Conservation (phyloP, 2,113 vertebrate species). For the Rhinoptilus africanus region DNA sequence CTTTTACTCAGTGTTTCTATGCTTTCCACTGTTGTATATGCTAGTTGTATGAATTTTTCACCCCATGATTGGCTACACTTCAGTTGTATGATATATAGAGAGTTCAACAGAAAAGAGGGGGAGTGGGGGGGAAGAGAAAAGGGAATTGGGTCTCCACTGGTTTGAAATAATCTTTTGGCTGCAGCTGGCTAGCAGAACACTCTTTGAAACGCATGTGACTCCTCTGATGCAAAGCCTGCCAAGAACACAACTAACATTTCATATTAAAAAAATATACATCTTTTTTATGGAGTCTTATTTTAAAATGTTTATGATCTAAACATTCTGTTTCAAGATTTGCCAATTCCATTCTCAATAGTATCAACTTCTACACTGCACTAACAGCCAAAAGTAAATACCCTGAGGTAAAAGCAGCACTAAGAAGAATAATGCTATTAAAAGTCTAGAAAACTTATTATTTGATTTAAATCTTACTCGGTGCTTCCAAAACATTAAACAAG, state of each 20-base stretch:
- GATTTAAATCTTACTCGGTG: background rate
- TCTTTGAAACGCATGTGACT: constrained; percentile 21
- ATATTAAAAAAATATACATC: constrained; percentile 15
- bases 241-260: constrained; percentile 55
- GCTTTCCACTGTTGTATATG: background rate
- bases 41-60: constrained; percentile 6
- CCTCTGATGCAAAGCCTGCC: constrained; percentile 27
- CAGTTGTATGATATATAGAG: background rate
- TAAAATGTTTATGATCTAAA: constrained; percentile 60
- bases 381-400: constrained; percentile 44
- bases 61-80: background rate
- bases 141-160: background rate
- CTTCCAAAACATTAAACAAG: constrained; percentile 33
- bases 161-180: constrained; percentile 43
- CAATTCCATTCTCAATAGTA: constrained; percentile 22
- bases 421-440: background rate
- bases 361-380: constrained; percentile 14
- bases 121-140: background rate
- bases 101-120: background rate
- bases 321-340: constrained; percentile 39
- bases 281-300: constrained; percentile 36
- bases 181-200: background rate
- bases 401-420: constrained; percentile 1
- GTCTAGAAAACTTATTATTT: constrained; percentile 24
- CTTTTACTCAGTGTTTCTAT: background rate